These are phyloP conservation scores for Heliconius ethilla DNA, from an alignment of 2,888 invertebrate species.

Conservation along the genomic window DNA sequence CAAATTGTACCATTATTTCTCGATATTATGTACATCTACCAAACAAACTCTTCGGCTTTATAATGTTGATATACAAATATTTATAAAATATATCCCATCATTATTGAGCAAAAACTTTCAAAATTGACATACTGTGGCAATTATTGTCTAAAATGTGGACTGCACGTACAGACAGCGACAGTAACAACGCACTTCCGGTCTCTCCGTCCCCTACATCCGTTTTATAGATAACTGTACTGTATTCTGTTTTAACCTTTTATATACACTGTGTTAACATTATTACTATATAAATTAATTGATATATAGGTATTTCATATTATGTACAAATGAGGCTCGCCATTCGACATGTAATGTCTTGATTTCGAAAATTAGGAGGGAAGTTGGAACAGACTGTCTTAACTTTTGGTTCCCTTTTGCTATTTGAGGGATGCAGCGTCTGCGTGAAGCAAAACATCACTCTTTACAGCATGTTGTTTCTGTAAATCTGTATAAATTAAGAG, in stretches of 20 bases:
- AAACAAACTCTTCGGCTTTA: background rate
- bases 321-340: background rate
- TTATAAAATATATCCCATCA: no score
- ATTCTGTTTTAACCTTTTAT: constrained; percentile 23
- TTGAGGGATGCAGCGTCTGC: no score
- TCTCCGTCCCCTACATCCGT: constrained; percentile 39
- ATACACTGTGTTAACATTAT: background rate
- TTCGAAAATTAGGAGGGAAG: background rate
- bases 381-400: no score
- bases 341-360: background rate
- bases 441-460: no score
- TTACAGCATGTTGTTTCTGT: no score
- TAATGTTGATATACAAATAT: background rate
- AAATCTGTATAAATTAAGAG: no score
- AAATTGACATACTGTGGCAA: background rate
- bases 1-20: background rate
- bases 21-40: background rate
- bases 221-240: constrained; percentile 39
- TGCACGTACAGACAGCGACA: background rate
- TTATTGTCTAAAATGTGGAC: constrained; percentile 19
- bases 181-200: constrained; percentile 36
- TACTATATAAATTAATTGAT: background rate
- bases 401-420: no score
- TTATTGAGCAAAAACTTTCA: no score
- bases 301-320: background rate